Conservation (phyloP, 2,888 invertebrate genomes). For the Branchellion lobata region DNA sequence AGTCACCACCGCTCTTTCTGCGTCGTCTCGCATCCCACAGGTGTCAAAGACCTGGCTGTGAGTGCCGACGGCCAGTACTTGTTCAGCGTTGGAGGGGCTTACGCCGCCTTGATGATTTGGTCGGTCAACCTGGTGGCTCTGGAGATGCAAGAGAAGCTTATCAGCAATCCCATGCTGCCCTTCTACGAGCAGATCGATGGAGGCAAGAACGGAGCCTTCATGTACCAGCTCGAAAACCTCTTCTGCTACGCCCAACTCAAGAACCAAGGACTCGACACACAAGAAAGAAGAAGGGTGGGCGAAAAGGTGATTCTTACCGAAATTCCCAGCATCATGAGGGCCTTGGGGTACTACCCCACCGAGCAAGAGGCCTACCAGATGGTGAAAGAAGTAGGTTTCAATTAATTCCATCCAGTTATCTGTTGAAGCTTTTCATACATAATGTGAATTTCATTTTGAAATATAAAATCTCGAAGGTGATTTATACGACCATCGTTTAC, state of each 20-base stretch:
- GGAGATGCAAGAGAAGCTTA: constrained; percentile 60
- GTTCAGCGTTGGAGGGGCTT: constrained; percentile 67
- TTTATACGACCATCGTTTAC: too few relatives aligned
- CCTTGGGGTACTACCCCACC: constrained; percentile 74
- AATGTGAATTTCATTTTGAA: too few relatives aligned
- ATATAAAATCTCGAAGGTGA: too few relatives aligned
- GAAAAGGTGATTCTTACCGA: constrained; percentile 70
- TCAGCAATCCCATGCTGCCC: constrained; percentile 66
- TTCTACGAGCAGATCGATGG: constrained; percentile 74
- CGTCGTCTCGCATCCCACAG: constrained; percentile 70
- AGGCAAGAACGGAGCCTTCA: constrained; percentile 72
- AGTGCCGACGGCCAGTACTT: constrained; percentile 65
- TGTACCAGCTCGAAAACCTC: constrained; percentile 72
- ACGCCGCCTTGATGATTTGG: constrained; percentile 68
- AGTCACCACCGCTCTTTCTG: constrained; percentile 69
- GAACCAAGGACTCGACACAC: constrained; percentile 71
- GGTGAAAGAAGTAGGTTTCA: constrained; percentile 60
- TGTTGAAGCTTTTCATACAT: too few relatives aligned
- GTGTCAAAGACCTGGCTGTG: constrained; percentile 65
- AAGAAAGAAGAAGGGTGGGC: constrained; percentile 68
- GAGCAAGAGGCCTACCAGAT: constrained; percentile 69
- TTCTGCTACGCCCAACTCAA: constrained; percentile 66
- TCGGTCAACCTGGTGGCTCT: constrained; percentile 64
- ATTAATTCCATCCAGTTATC: too few relatives aligned
- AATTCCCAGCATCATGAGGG: constrained; percentile 74